These are phyloP conservation scores for Ascidia mentula DNA, from an alignment of 23 tunicate genomes.

Conservation along the genomic window DNA sequence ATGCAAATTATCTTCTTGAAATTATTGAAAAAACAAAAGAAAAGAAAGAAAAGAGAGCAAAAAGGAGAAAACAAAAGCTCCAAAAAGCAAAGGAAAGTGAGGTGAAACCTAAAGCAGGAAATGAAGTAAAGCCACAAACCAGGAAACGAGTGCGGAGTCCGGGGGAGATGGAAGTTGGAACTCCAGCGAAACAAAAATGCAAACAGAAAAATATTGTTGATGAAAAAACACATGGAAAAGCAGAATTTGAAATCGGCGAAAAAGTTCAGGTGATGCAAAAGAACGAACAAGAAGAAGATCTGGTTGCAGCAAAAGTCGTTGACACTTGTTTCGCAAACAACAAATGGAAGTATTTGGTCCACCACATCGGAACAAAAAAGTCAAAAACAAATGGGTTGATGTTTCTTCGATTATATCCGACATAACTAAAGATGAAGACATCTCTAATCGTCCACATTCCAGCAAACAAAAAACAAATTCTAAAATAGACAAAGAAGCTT, in stretches of 20 bases:
- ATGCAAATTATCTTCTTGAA: conserved; percentile 69
- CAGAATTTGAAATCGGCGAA: conserved; percentile 14
- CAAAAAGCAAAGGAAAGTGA: background rate
- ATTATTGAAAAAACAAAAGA: conserved; percentile 55
- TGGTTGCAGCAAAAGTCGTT: conserved; percentile 25
- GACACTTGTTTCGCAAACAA: conserved; percentile 14
- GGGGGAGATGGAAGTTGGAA: background rate
- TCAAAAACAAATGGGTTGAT: conserved; percentile 31
- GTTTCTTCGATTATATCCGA: background rate
- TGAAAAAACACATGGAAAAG: background rate
- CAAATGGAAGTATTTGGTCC: conserved; percentile 29
- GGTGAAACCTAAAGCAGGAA: background rate
- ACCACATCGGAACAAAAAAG: conserved; percentile 4
- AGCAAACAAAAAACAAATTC: background rate
- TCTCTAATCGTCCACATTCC: background rate
- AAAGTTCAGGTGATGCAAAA: conserved; percentile 15
- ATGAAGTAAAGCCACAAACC: background rate
- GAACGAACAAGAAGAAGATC: conserved; percentile 22
- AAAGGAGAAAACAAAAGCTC: conserved; percentile 12
- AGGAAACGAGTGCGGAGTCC: background rate
- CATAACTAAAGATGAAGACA: conserved; percentile 14
- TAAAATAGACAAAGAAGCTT: conserved; percentile 27
- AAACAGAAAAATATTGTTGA: conserved; percentile 3
- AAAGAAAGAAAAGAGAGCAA: conserved; percentile 25
- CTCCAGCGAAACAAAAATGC: conserved; percentile 19